Conservation (phyloP, 2,888 invertebrate species). For the Caenorhabditis japonica region DNA sequence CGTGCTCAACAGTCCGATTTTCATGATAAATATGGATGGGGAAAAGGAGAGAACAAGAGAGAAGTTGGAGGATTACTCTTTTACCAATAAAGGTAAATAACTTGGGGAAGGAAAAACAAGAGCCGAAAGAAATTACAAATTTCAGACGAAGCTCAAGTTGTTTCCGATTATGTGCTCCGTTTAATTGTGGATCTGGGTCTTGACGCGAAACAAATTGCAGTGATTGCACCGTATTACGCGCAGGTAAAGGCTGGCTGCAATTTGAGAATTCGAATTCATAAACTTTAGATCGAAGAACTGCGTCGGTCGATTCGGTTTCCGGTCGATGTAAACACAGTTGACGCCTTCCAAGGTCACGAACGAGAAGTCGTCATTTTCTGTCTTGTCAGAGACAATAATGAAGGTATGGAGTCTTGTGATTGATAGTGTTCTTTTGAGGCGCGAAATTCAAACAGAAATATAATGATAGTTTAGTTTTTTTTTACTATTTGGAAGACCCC, state of each 20-base stretch:
- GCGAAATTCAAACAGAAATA: too few species aligned
- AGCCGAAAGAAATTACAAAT: neutral
- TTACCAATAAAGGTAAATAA: constrained; percentile 6
- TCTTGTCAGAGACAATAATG: constrained; percentile 58
- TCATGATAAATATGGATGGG: constrained; percentile 45
- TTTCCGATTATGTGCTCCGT: constrained; percentile 38
- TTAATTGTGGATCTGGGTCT: constrained; percentile 38
- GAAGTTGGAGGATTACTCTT: constrained; percentile 4
- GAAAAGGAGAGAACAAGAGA: constrained; percentile 20
- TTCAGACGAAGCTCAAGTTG: constrained; percentile 51
- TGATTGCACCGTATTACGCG: constrained; percentile 59
- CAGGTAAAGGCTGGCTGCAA: constrained; percentile 53
- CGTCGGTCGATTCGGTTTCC: constrained; percentile 14
- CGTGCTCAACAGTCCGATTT: constrained; percentile 25
- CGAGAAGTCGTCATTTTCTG: constrained; percentile 62
- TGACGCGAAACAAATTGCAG: constrained; percentile 40
- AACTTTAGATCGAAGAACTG: constrained; percentile 26
- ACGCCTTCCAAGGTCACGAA: constrained; percentile 66
- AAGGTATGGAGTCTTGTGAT: constrained; percentile 19
- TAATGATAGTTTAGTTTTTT: too few species aligned
- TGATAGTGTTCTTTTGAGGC: too few species aligned
- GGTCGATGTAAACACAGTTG: constrained; percentile 51
- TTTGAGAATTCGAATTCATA: too few species aligned
- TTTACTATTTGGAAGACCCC: too few species aligned
- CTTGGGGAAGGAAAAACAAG: neutral